phyloP scores from a whole-genome alignment of 2,113 vertebrate species.

The Saccopteryx leptura region DNA sequence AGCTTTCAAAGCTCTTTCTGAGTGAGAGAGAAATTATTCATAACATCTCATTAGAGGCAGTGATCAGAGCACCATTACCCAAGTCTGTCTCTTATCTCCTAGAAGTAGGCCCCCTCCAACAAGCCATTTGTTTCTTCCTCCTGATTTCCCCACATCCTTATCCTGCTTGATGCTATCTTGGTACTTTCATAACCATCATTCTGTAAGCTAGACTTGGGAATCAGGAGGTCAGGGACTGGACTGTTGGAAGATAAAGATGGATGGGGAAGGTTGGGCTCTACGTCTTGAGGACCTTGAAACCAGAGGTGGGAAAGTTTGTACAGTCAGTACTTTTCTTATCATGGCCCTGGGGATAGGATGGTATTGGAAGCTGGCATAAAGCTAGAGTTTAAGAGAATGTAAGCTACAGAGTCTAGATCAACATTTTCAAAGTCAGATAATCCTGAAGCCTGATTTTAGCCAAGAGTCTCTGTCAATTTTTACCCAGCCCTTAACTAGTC shows the following conservation, averaged over 20 bases:
- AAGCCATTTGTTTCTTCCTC: background rate
- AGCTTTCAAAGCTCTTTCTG: background rate
- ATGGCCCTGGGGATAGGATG: background rate
- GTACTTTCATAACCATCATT: constrained; percentile 9
- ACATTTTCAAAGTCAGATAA: background rate
- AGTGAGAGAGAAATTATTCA: constrained; percentile 41
- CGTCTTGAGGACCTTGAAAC: background rate
- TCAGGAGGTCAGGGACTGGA: background rate
- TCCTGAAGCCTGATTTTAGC: background rate
- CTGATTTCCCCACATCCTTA: background rate
- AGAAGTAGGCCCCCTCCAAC: background rate
- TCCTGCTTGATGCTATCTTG: background rate
- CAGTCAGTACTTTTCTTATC: background rate
- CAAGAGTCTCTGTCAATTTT: background rate
- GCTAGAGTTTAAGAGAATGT: background rate
- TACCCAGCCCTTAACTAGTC: background rate
- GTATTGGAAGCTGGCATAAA: background rate
- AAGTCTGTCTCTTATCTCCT: background rate
- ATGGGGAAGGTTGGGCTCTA: background rate
- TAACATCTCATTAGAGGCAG: constrained; percentile 27
- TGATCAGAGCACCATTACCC: background rate
- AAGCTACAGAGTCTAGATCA: background rate
- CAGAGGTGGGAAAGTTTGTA: background rate
- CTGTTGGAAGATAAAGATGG: background rate
- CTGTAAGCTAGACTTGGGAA: background rate